Evolutionary conservation across 2,113 vertebrate genomes (phyloP).

Genomic region (Rostratula benghalensis): DNA sequence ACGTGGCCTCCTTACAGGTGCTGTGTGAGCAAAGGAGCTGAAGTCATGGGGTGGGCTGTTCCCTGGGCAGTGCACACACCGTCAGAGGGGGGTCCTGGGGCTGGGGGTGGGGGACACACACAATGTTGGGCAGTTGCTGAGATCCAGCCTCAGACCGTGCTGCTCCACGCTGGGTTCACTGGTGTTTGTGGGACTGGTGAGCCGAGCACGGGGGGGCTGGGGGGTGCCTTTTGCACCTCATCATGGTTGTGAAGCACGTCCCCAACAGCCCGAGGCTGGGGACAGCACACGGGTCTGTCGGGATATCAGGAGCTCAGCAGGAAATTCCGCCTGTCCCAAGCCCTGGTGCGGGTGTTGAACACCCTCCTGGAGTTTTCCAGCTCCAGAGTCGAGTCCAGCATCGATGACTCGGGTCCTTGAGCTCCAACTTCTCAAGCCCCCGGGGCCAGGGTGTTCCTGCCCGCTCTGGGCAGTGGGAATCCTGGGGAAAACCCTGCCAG

Average conservation of each 20-base stretch:
- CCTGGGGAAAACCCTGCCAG: background rate
- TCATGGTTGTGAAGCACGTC: too few species aligned
- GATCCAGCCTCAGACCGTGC: fast-evolving
- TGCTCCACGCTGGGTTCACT: fast-evolving
- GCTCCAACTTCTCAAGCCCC: background rate
- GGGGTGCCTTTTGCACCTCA: background rate
- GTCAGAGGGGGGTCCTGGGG: background rate
- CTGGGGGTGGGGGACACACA: background rate
- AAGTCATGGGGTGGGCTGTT: background rate
- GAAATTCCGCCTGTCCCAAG: background rate
- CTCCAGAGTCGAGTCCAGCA: background rate
- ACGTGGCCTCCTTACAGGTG: background rate
- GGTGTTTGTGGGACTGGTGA: fast-evolving
- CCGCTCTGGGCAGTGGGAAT: background rate
- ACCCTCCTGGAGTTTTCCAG: background rate
- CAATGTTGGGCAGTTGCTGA: too few species aligned
- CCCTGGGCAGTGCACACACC: fast-evolving
- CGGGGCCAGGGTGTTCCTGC: too few species aligned
- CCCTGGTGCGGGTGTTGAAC: fast-evolving
- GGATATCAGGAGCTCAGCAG: fast-evolving
- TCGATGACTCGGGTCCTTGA: fast-evolving
- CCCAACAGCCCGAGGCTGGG: background rate
- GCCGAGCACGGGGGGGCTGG: too few species aligned
- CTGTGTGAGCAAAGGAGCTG: background rate
- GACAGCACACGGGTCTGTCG: fast-evolving